Conservation (phyloP, 1,140 invertebrate genomes). For the Coelopa frigida region DNA sequence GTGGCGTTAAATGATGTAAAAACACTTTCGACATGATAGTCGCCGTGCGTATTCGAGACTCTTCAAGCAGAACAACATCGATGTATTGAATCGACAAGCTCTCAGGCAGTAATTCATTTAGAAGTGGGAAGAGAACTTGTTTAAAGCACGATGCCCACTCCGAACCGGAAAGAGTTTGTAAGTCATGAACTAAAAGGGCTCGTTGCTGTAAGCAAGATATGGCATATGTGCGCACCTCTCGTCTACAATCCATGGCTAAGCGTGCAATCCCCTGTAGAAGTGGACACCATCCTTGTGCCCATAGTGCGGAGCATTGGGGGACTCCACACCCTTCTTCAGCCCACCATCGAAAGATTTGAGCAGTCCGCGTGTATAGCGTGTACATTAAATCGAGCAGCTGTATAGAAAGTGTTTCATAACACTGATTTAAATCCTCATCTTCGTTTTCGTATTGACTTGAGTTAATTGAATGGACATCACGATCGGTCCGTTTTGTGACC, state of each 20-base stretch:
- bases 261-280: conserved; percentile 84
- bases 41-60: conserved; percentile 75
- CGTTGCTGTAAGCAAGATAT: conserved; percentile 85
- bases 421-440: conserved; percentile 36
- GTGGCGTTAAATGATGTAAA: conserved; percentile 84
- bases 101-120: conserved; percentile 68
- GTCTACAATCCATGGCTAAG: conserved; percentile 85
- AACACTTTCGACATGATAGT: conserved; percentile 93
- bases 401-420: conserved; percentile 46
- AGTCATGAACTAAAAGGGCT: conserved; percentile 86
- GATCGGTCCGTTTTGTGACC: conserved; percentile 15
- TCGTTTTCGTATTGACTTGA: conserved; percentile 22
- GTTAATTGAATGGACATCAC: too few species aligned
- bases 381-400: conserved; percentile 92
- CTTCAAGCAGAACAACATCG: conserved; percentile 65
- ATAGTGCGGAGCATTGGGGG: conserved; percentile 63
- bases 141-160: conserved; percentile 96
- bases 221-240: conserved; percentile 84
- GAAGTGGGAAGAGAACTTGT: conserved; percentile 87
- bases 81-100: conserved; percentile 48
- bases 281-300: conserved; percentile 91
- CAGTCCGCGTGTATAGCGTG: conserved; percentile 86
- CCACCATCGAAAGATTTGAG: conserved; percentile 89
- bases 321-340: conserved; percentile 65
- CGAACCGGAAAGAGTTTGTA: conserved; percentile 71